A percentile compares a stretch with the other conserved stretches of the same genome.
Conservation (phyloP, 2,888 invertebrate genomes). For the Physocephala rufipes region DNA sequence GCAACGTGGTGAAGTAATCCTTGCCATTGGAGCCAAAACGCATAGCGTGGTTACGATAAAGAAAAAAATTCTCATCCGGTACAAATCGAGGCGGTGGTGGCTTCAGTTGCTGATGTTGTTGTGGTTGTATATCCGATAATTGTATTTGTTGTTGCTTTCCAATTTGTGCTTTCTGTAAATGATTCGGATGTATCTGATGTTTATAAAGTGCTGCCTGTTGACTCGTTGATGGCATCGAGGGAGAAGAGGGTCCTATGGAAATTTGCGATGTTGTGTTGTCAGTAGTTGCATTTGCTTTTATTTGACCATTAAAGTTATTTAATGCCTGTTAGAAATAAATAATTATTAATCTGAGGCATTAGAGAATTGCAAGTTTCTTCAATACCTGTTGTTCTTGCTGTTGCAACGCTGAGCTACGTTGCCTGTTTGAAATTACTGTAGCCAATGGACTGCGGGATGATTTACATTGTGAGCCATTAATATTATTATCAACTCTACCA, state of each 20-base stretch:
- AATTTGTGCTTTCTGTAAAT: slow-evolving; percentile 37
- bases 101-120: slow-evolving; percentile 8
- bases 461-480: slow-evolving; percentile 42
- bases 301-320: not conserved
- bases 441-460: slow-evolving; percentile 61
- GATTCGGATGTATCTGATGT: slow-evolving; percentile 42
- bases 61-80: slow-evolving; percentile 61
- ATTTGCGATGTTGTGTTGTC: slow-evolving; percentile 36
- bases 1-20: slow-evolving; percentile 74
- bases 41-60: slow-evolving; percentile 58
- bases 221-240: slow-evolving; percentile 57
- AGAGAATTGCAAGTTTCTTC: not conserved
- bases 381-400: slow-evolving; percentile 42
- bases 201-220: slow-evolving; percentile 53
- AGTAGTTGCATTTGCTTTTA: slow-evolving; percentile 30
- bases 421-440: slow-evolving; percentile 60
- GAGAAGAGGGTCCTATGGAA: slow-evolving; percentile 41
- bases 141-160: slow-evolving; percentile 37
- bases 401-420: slow-evolving; percentile 53
- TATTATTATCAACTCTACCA: not conserved
- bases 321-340: not conserved
- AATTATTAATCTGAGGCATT: not conserved
- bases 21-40: slow-evolving; percentile 53
- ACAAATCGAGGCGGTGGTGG: slow-evolving; percentile 38
- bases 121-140: not conserved